A percentile compares a stretch with the other conserved stretches of the same genome.
phyloP scores from a whole-genome alignment of 2,888 invertebrate species.

The Ormyrus pomaceus region DNA sequence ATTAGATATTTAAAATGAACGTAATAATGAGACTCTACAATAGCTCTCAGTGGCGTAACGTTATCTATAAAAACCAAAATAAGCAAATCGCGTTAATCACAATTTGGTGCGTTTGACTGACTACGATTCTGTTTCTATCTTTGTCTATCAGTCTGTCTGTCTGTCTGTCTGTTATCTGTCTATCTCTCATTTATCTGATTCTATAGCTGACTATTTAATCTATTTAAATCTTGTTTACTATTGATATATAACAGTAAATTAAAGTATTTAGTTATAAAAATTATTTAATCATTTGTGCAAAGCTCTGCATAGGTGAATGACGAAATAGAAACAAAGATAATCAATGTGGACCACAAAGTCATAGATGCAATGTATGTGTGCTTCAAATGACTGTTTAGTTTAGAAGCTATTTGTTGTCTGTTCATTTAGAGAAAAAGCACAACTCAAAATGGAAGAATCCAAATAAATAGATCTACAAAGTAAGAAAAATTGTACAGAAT shows the following conservation, averaged over 20 bases:
- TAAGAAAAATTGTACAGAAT: constrained; percentile 25
- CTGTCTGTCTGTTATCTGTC: constrained; percentile 67
- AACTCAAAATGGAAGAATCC: constrained; percentile 6
- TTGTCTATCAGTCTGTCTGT: constrained; percentile 64
- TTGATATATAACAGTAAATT: background rate
- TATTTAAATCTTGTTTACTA: background rate
- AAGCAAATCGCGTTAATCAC: background rate
- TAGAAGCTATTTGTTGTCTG: constrained; percentile 36
- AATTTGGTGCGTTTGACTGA: constrained; percentile 4
- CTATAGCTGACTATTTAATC: constrained; percentile 40
- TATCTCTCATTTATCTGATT: constrained; percentile 65
- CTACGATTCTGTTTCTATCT: constrained; percentile 57
- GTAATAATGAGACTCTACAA: background rate
- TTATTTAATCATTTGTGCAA: background rate
- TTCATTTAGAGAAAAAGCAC: constrained; percentile 36
- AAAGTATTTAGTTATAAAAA: background rate
- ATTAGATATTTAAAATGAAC: no score
- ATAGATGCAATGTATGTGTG: constrained; percentile 49
- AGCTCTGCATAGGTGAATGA: constrained; percentile 5
- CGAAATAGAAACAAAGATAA: background rate
- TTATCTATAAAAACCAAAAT: background rate
- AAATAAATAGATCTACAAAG: background rate
- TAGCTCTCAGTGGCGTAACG: background rate
- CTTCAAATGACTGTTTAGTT: constrained; percentile 48
- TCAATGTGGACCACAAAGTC: constrained; percentile 31